These are phyloP conservation scores for Tigriopus japonicus DNA, from an alignment of 1,140 invertebrate species.

Conservation along the genomic window DNA sequence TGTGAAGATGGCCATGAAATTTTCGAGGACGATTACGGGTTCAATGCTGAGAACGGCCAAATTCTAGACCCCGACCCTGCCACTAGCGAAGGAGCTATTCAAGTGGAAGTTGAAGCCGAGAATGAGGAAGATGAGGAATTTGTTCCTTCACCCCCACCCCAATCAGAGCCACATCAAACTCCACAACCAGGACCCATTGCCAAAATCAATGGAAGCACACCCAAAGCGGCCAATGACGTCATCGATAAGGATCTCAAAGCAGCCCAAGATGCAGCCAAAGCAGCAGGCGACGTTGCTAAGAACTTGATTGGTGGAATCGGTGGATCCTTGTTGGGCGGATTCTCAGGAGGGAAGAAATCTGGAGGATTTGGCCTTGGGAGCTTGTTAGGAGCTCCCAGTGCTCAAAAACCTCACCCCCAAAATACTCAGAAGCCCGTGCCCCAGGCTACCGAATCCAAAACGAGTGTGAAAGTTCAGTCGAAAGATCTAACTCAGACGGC, in stretches of 20 bases:
- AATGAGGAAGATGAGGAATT: background rate
- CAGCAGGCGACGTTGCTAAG: slow-evolving; percentile 3
- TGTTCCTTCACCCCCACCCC: background rate
- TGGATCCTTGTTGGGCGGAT: background rate
- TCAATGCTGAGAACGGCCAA: background rate
- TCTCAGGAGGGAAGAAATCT: no score
- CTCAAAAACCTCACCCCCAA: background rate
- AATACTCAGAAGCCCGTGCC: no score
- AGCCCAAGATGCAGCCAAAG: slow-evolving; percentile 11
- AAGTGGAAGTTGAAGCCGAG: background rate
- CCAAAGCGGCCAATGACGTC: background rate
- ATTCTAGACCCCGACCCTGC: background rate
- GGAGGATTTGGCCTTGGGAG: background rate
- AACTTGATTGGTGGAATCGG: slow-evolving; percentile 3
- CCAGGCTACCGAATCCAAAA: background rate
- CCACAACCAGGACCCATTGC: background rate
- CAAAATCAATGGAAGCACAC: background rate
- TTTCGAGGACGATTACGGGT: no score
- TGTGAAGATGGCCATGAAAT: no score
- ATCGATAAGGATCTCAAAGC: background rate
- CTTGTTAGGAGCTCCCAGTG: background rate
- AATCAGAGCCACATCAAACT: background rate
- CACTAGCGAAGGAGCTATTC: background rate
- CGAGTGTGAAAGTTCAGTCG: background rate
- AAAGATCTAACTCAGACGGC: no score